These are phyloP conservation scores for Hyperoodon ampullatus DNA, from an alignment of 2,113 vertebrate species.

Conservation along the genomic window DNA sequence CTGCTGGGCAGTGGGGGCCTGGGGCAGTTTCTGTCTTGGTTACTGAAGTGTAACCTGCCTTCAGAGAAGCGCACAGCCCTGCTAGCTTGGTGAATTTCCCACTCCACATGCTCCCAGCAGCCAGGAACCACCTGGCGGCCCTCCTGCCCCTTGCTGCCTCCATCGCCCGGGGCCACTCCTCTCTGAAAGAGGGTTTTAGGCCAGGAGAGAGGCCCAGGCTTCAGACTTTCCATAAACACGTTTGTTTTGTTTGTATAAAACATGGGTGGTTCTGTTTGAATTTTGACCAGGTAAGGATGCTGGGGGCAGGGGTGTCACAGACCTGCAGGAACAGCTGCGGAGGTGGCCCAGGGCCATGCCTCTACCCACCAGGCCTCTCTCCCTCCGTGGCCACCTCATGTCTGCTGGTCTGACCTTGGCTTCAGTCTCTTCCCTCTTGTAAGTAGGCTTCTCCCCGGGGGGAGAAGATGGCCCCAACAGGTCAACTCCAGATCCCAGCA, in stretches of 20 bases:
- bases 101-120: too few species aligned
- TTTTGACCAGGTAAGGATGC: background rate
- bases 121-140: too few species aligned
- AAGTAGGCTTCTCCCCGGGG: background rate
- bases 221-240: background rate
- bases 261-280: background rate
- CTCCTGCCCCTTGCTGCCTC: background rate
- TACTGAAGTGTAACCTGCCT: background rate
- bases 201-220: background rate
- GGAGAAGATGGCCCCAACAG: background rate
- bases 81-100: background rate
- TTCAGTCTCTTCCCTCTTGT: background rate
- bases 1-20: background rate
- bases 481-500: background rate
- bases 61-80: too few species aligned
- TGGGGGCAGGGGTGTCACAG: background rate
- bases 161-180: background rate
- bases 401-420: background rate
- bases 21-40: background rate
- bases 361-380: background rate
- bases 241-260: background rate
- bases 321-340: background rate
- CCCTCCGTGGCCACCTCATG: background rate
- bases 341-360: background rate
- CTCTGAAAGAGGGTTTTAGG: background rate